Percentiles rank a stretch among this genome's conserved stretches.
phyloP scores from a whole-genome alignment of 1,140 invertebrate species.

The Drosophila arizonae region DNA sequence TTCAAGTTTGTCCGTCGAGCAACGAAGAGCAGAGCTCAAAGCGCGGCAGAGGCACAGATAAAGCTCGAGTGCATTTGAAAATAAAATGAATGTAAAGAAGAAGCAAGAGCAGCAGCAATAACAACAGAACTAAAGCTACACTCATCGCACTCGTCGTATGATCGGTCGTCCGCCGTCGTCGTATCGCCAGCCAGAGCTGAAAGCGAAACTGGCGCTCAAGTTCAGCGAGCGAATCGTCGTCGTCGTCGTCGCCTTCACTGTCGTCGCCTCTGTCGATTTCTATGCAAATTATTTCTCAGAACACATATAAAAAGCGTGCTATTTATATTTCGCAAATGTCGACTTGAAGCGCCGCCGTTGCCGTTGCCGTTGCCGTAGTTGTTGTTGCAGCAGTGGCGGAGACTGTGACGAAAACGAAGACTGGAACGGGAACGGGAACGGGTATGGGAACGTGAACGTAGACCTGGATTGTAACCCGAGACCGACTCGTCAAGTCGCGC shows the following conservation, averaged over 20 bases:
- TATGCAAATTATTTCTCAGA: constrained; percentile 80
- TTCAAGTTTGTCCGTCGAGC: constrained; percentile 66
- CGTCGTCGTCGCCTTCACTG: constrained; percentile 15
- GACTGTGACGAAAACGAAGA: constrained; percentile 62
- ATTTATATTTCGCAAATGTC: constrained; percentile 80
- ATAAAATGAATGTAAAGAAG: constrained; percentile 22
- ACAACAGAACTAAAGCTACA: constrained; percentile 29
- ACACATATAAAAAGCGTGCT: constrained; percentile 77
- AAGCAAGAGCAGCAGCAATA: constrained; percentile 13
- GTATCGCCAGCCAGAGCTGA: constrained; percentile 33
- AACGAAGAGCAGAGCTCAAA: constrained; percentile 29
- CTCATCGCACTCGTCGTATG: constrained; percentile 1
- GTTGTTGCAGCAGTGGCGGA: constrained; percentile 49
- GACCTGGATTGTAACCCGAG: constrained; percentile 45
- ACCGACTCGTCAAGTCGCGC: constrained; percentile 40
- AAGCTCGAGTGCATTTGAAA: constrained; percentile 31
- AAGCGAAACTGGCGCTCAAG: constrained; percentile 70
- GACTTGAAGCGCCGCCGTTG: constrained; percentile 67
- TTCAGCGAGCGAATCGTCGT: constrained; percentile 52
- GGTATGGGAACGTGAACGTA: constrained; percentile 20
- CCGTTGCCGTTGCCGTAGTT: constrained; percentile 13
- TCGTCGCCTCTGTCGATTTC: constrained; percentile 59
- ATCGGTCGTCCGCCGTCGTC: constrained; percentile 9
- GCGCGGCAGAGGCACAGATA: constrained; percentile 4
- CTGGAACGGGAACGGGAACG: constrained; percentile 13